Evolutionary conservation across 2,888 invertebrate species (phyloP), one percentile per base, ranked within the genome.

Genomic region (Diplazon laetatorius): DNA sequence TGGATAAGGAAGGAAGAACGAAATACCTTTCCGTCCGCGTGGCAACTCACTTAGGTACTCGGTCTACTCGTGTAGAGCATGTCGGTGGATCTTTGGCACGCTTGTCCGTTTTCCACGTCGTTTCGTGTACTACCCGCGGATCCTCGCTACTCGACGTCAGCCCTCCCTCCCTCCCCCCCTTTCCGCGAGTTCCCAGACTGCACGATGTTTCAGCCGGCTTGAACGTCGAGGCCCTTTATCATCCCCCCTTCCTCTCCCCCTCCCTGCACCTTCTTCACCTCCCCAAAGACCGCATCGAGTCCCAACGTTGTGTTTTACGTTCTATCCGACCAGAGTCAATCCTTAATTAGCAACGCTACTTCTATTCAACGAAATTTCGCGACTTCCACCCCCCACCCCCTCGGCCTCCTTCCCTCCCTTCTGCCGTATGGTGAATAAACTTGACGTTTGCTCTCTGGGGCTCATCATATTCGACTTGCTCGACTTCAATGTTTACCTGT

Each of bases 331-430:
- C 52, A 14, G 60, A 77, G 77, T 69, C 73, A 71, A 78, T 69
- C 69, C 63, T 73, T 78, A 78, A 78, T 78, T 78, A 73, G 73
- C 63, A 48, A 18, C 63, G 72, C 60, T 76, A 50, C 42, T 71
- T 68, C 62, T 44, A 50, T 48, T 39, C 57, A 68, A 14, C 57
- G 59, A 50, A 63, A 69, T 69, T 73, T 48, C 30, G 25, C 63
- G 42, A 70, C 22, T 50, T 50, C 12, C 10, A 6, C 30, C 30
- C 30, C 30, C 30, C 30, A 6, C 30, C 30, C 30, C 30, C 30
- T 30, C 30, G 30, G 30, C 4, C 30, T 6, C n/a, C n/a, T n/a
- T n/a, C n/a, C n/a, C n/a, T n/a, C n/a, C n/a, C n/a, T n/a, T n/a
- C n/a, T n/a, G n/a, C n/a, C n/a, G n/a, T n/a, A n/a, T n/a, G n/a